Evolutionary conservation across 2,888 invertebrate genomes (phyloP), one percentile per base, ranked within the genome.

Genomic region (Seladonia tumulorum): DNA sequence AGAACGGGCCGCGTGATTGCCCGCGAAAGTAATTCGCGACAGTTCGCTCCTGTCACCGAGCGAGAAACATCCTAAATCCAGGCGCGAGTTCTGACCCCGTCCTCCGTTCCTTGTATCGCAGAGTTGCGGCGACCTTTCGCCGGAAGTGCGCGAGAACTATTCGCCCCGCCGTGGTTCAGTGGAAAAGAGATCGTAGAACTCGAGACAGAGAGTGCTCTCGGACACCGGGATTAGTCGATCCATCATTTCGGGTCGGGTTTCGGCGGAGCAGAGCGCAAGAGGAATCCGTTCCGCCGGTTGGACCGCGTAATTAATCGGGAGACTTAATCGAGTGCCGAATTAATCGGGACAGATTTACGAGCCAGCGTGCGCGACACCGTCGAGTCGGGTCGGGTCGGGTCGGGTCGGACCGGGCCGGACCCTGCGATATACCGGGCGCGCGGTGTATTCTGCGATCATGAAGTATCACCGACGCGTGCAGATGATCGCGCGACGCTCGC

Each of bases 261-360:
- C 39, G 74, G n/a, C 74, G 74, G 57, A 60, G 45, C 68, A 66
- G 72, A 77, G 72, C 53, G 68, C 73, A 60, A 66, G 76, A 76
- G 84, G 74, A 80, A 70, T 73, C 49, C 60, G 57, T 70, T 60
- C 76, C 53, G 25, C 57, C 75, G 47, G 39, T 49, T 71, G 66
- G 82, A 68, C 79, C 63, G 77, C 77, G 90, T 87, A 88, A 90
- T 90, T 91, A 90, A 91, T 91, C 84, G 90, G 66, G 81, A 47
- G 82, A 88, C 87, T 90, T 90, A 90, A 90, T 87, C 88, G 87
- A 90, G 87, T 90, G 87, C 72, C 84, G 88, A 91, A 90, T 88
- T 87, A 84, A 90, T 91, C 86, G 82, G 72, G 88, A 87, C 90
- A 82, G 89, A 88, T 90, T 90, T 88, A 86, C 87, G 81, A 71